Percentiles rank a stretch among this genome's conserved stretches.
phyloP scores from a whole-genome alignment of 2,797 vertebrate species.

The Florisuga fusca region DNA sequence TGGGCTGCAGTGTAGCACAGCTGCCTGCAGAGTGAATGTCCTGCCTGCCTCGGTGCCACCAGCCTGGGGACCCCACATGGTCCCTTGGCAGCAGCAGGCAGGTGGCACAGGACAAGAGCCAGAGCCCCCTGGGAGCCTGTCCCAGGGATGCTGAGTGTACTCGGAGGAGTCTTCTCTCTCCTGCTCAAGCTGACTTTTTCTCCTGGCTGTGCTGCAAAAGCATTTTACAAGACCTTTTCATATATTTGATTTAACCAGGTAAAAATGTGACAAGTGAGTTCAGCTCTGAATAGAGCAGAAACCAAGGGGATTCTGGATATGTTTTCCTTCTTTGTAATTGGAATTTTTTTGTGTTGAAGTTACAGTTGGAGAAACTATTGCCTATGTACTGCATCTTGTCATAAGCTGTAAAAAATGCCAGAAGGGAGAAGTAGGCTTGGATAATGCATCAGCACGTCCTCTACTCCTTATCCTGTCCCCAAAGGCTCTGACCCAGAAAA shows the following conservation, averaged over 20 bases:
- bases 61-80: fast-evolving
- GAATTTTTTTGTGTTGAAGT: background rate
- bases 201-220: background rate
- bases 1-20: background rate
- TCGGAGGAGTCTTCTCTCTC: background rate
- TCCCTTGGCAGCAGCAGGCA: background rate
- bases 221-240: background rate
- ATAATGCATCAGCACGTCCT: background rate
- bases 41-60: background rate
- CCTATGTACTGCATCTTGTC: background rate
- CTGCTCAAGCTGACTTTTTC: background rate
- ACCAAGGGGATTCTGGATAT: background rate
- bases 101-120: background rate
- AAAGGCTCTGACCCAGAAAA: background rate
- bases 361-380: background rate
- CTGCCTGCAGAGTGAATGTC: fast-evolving
- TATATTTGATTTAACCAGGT: background rate
- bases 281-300: background rate
- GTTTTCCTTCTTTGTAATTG: background rate
- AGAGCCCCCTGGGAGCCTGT: background rate
- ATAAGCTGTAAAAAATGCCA: background rate
- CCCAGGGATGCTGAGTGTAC: background rate
- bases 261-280: background rate
- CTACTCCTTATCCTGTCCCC: background rate
- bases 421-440: background rate